Percentiles rank a stretch among this genome's conserved stretches.
phyloP scores from a whole-genome alignment of 2,797 vertebrate species.

The Megaceryle alcyon region DNA sequence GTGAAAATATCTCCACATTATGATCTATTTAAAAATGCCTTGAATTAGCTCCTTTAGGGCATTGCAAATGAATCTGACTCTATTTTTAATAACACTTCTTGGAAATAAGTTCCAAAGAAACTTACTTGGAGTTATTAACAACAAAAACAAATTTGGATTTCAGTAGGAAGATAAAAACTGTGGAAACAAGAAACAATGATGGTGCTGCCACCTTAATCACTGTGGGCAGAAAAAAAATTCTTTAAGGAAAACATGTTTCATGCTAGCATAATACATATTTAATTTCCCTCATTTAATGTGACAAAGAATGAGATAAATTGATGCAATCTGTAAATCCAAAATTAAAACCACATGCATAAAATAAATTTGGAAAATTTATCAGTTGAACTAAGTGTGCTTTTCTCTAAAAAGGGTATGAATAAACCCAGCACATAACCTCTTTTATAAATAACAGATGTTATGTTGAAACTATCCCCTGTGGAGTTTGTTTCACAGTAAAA shows the following conservation, averaged over 20 bases:
- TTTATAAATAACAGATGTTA: not conserved
- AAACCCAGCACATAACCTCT: not conserved
- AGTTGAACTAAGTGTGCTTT: not conserved
- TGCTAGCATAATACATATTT: slow-evolving; percentile 2
- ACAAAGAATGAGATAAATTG: not conserved
- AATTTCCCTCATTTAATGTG: not conserved
- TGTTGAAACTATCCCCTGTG: not conserved
- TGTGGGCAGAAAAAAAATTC: not conserved
- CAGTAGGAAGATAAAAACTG: not conserved
- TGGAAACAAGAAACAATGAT: not conserved
- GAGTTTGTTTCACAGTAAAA: not conserved
- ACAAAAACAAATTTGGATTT: slow-evolving; percentile 41
- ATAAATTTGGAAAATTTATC: not conserved
- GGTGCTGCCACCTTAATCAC: not conserved
- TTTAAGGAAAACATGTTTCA: not conserved
- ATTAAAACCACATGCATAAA: not conserved
- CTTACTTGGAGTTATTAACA: slow-evolving; percentile 14
- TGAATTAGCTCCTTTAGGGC: not conserved
- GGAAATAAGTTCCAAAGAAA: slow-evolving; percentile 10
- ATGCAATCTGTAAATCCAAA: not conserved
- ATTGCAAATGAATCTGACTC: not conserved
- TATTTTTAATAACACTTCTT: not conserved
- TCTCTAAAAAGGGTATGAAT: not conserved
- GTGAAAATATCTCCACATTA: not conserved
- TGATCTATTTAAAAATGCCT: not conserved